Evolutionary conservation across 2,888 invertebrate species (phyloP), one percentile per base, ranked within the genome.

Genomic region (Cyclophora punctaria): DNA sequence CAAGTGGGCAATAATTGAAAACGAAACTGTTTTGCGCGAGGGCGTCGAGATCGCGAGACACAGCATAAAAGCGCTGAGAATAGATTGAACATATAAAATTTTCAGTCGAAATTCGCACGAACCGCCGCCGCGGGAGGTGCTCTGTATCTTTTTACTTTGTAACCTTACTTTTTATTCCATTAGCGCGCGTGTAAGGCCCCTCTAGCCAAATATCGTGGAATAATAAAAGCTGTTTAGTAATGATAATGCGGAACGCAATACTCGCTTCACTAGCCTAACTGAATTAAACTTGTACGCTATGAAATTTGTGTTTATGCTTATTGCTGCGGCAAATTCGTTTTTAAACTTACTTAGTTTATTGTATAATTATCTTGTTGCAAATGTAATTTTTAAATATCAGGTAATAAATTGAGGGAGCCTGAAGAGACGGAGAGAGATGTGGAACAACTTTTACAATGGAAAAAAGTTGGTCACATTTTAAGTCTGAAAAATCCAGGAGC

Each of bases 1-100:
- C 88, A 88, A 88, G 88, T 88, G 87, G 88, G 88, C 83, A 85
- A 88, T 88, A 88, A 87, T 88, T 88, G 88, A 87, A 87, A 85
- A 85, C 79, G 86, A 87, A 86, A 87, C 83, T 80, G 82, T 80
- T 80, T 80, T 79, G 81, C 76, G 78, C 80, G 78, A 75, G 73
- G 78, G 78, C 74, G 59, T 52, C 52, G 80, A 73, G 79, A 75
- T 77, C 79, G 82, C 79, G 83, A 82, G 85, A 84, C 81, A 85
- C 80, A 79, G 82, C 80, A 83, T 86, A 84, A 86, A 86, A 80
- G 85, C 80, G 82, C 80, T 82, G 75, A 69, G 79, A 88, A 86
- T 88, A 88, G 87, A 88, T 88, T 88, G 88, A 83, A 88, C 79
- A 75, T 85, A 87, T 88, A 87, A 88, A 88, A 88, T 83, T 88